phyloP scores from a whole-genome alignment of 2,888 invertebrate species.

The Oscheius myriophilus region DNA sequence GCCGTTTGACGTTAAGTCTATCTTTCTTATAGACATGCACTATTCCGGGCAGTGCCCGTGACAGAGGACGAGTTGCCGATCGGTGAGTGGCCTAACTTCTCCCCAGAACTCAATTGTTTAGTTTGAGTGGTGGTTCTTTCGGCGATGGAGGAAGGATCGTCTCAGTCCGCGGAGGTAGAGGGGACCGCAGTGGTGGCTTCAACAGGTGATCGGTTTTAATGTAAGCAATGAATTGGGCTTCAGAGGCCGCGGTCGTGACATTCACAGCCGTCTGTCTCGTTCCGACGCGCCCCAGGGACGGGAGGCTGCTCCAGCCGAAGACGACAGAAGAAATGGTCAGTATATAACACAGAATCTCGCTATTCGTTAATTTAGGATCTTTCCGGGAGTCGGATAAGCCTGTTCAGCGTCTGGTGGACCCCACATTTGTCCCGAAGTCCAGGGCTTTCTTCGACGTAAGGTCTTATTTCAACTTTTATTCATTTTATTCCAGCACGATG shows the following conservation, averaged over 20 bases:
- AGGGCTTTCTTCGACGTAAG: constrained; percentile 30
- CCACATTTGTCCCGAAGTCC: constrained; percentile 28
- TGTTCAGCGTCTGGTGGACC: constrained; percentile 31
- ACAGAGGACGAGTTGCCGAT: constrained; percentile 10
- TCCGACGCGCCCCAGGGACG: background rate
- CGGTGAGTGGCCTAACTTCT: background rate
- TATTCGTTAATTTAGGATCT: constrained; percentile 8
- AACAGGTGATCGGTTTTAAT: constrained; percentile 13
- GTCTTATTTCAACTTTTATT: background rate
- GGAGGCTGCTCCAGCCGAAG: constrained; percentile 10
- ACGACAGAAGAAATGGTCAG: background rate
- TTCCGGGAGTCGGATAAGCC: constrained; percentile 29
- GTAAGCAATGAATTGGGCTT: no score
- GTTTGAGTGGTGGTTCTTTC: constrained; percentile 13
- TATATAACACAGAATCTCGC: background rate
- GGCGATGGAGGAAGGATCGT: background rate
- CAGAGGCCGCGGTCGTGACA: constrained; percentile 10
- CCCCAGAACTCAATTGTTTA: constrained; percentile 3
- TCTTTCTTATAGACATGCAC: constrained; percentile 30
- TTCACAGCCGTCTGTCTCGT: background rate
- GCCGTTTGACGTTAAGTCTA: background rate
- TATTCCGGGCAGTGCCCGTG: constrained; percentile 16
- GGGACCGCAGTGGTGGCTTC: background rate
- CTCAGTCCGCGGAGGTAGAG: constrained; percentile 1
- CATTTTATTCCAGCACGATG: constrained; percentile 23